These are phyloP conservation scores for Arvicanthis niloticus DNA, from an alignment of 2,113 vertebrate genomes.

Conservation along the genomic window DNA sequence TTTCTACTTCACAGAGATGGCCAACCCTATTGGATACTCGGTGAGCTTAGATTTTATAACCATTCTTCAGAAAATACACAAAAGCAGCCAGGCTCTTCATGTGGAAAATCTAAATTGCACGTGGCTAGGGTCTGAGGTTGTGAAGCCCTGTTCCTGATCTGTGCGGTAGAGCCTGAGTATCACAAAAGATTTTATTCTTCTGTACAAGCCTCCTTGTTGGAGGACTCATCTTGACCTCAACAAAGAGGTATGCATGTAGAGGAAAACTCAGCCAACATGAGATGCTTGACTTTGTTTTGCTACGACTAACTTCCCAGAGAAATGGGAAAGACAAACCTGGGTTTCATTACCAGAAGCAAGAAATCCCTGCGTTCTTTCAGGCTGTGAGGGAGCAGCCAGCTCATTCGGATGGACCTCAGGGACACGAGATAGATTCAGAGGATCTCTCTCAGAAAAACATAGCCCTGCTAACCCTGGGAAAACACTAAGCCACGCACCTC, in stretches of 20 bases:
- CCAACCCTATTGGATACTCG: not conserved
- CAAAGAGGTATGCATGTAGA: not conserved
- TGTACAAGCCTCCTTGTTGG: not conserved
- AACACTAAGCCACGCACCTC: not conserved
- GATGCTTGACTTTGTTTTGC: not conserved
- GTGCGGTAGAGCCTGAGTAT: not conserved
- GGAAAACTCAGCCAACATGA: not conserved
- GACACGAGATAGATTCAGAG: not conserved
- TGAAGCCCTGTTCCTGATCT: rapidly evolving
- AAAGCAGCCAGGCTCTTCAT: not conserved
- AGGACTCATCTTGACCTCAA: not conserved
- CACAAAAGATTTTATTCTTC: not conserved
- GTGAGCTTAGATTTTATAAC: not conserved
- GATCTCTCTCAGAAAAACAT: not conserved
- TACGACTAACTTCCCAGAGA: not conserved
- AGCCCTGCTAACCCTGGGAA: not conserved
- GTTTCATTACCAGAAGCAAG: not conserved
- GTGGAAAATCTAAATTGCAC: not conserved
- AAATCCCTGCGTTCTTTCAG: not conserved
- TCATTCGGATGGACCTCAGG: not conserved
- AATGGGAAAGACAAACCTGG: not conserved
- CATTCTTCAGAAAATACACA: not conserved
- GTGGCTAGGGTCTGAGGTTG: not conserved
- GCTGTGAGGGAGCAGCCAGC: not conserved
- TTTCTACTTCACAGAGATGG: not conserved